phyloP scores from a whole-genome alignment of 2,797 vertebrate species.

The Enteromius radiatus region DNA sequence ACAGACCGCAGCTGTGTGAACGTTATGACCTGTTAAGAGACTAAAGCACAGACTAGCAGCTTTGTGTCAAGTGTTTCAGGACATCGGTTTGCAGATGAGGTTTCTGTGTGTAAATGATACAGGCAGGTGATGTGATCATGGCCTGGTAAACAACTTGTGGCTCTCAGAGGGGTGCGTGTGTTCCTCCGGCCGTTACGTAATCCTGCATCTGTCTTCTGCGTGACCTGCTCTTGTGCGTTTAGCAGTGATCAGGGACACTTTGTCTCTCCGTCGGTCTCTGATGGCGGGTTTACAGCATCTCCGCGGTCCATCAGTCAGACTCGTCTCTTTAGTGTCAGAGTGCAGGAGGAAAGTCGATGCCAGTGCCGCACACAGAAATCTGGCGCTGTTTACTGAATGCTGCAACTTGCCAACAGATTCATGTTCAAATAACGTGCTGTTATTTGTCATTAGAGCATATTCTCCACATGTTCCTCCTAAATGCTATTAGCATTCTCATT shows the following conservation, averaged over 20 bases:
- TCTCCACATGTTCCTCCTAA: background rate
- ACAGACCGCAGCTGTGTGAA: background rate
- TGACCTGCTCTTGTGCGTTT: background rate
- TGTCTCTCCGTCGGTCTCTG: background rate
- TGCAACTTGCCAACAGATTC: background rate
- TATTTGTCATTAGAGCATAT: no score
- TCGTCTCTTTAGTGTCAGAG: slow-evolving; percentile 36
- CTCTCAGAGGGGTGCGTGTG: background rate
- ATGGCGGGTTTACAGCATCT: background rate
- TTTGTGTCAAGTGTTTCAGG: background rate
- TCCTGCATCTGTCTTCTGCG: slow-evolving; percentile 14
- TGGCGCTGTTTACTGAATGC: background rate
- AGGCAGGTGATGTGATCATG: slow-evolving; percentile 3
- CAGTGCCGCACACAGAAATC: slow-evolving; percentile 13
- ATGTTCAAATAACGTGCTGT: background rate
- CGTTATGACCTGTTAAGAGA: background rate
- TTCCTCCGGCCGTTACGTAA: background rate
- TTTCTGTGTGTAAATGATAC: slow-evolving; percentile 22
- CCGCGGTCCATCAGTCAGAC: slow-evolving; percentile 16
- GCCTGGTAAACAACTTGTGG: slow-evolving; percentile 21
- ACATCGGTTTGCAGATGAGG: background rate
- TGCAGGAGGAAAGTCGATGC: slow-evolving; percentile 26
- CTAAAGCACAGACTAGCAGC: background rate
- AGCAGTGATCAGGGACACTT: background rate
- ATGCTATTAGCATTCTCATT: background rate